Evolutionary conservation across 1,140 invertebrate species (phyloP), one percentile per base, ranked within the genome.

Genomic region (Geopemphigus sp.): DNA sequence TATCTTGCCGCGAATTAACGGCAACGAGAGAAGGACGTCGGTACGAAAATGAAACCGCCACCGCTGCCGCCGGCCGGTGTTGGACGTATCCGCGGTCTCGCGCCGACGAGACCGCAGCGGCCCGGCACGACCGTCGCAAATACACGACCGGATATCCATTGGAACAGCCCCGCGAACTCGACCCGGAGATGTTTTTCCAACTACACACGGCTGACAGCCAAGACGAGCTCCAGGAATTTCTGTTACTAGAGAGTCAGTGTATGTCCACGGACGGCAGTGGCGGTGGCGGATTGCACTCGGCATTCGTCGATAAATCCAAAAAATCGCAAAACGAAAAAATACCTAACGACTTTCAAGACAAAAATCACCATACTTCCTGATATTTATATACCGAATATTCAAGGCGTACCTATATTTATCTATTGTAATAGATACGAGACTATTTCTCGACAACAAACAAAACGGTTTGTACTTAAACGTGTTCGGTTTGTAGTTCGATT

Each of bases 151-250:
- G 88, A 81, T 89, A 88, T 83, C 88, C 88, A 2, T 82, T 90
- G 45, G 88, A 90, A 83, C 32, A 39, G 32, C 89, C 89, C 4
- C 83, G 88, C 81, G 89, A 90, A 85, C 84, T 90, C 26, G 89
- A 90, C 83, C 86, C 89, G 11, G 87, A 87, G 70, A 85, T 85
- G 19, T 90, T 88, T 81, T 87, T 88, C 61, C 89, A 90, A 83
- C 83, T 90, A 8, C 89, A 90, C 80, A 89, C 87, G 12, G 88
- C 87, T 5, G 88, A 90, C 80, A 90, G 88, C 83, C 88, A 89
- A 83, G 89, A 91, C 82, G 89, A 91, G 82, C 84, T 91, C 24
- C 89, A 90, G 82, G 89, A 91, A 84, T 91, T 91, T 85, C 84
- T 91, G 57, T 83, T 90, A 68, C 83, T 91, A 39, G 89, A 91